Percentiles rank a stretch among this genome's conserved stretches.
Conservation (phyloP, 2,797 vertebrate genomes). For the Brachyrhaphis roseni region DNA sequence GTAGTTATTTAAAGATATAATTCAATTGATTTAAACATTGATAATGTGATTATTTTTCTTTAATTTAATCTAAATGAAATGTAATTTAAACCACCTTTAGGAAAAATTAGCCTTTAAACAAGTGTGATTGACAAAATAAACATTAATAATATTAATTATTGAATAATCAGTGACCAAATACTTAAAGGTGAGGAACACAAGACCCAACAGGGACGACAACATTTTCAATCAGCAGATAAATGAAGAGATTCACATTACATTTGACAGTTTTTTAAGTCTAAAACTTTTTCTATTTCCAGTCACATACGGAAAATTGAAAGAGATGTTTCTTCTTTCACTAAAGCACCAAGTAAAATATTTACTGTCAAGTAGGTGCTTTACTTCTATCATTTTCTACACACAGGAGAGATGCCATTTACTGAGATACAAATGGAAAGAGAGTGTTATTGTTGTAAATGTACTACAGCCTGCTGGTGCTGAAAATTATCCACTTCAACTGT, state of each 20-base stretch:
- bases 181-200: not conserved
- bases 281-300: not conserved
- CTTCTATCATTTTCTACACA: conserved; percentile 42
- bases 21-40: not conserved
- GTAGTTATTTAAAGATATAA: not conserved
- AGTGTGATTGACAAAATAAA: not conserved
- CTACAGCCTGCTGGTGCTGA: conserved; percentile 2
- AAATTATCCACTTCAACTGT: not conserved
- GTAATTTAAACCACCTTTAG: not conserved
- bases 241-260: not conserved
- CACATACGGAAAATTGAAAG: not conserved
- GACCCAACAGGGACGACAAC: not conserved
- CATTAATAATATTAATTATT: not conserved
- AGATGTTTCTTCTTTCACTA: not conserved
- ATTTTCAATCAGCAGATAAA: not conserved
- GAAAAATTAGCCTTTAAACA: not conserved
- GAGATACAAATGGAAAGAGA: conserved; percentile 51
- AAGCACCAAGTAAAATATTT: conserved; percentile 47
- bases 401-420: conserved; percentile 47
- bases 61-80: not conserved
- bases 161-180: not conserved
- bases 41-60: not conserved
- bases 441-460: conserved; percentile 40
- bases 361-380: conserved; percentile 43
- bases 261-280: not conserved